Evolutionary conservation across 1,140 invertebrate genomes (phyloP).

Genomic region (Danaus plexippus): DNA sequence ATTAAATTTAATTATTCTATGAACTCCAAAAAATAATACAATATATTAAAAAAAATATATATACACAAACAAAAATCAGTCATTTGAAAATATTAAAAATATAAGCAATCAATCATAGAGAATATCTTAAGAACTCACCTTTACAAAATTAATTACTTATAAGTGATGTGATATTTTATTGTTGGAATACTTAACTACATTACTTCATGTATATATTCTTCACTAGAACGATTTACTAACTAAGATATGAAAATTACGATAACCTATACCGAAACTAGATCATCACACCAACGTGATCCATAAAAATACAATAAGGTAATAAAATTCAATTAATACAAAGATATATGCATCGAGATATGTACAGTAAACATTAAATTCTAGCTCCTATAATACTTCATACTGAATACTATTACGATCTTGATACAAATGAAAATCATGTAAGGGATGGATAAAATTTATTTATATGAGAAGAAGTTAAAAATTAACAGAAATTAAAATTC

Average conservation of each 20-base stretch:
- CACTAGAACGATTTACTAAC: conserved; percentile 21
- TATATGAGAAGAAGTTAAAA: conserved; percentile 6
- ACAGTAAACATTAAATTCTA: conserved; percentile 22
- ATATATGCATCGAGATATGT: conserved; percentile 35
- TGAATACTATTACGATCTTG: conserved; percentile 42
- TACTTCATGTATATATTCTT: conserved; percentile 22
- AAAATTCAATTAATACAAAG: conserved; percentile 18
- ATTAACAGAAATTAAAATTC: conserved; percentile 1
- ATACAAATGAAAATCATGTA: conserved; percentile 11
- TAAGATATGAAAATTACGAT: conserved; percentile 25
- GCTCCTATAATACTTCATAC: conserved; percentile 43
- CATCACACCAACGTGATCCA: conserved; percentile 13
- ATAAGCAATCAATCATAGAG: no score
- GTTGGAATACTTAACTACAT: conserved; percentile 20
- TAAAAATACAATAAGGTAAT: conserved; percentile 14
- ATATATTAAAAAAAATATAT: no score
- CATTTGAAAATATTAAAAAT: no score
- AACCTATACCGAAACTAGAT: conserved; percentile 15
- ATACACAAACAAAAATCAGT: no score
- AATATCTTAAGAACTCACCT: no score
- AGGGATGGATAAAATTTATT: conserved; percentile 3
- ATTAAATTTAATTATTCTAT: no score
- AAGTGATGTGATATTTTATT: conserved; percentile 18
- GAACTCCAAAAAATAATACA: no score
- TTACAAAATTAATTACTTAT: conserved; percentile 33